Evolutionary conservation across 2,113 vertebrate species (phyloP), one percentile per base, ranked within the genome.

Genomic region (Orcinus orca): DNA sequence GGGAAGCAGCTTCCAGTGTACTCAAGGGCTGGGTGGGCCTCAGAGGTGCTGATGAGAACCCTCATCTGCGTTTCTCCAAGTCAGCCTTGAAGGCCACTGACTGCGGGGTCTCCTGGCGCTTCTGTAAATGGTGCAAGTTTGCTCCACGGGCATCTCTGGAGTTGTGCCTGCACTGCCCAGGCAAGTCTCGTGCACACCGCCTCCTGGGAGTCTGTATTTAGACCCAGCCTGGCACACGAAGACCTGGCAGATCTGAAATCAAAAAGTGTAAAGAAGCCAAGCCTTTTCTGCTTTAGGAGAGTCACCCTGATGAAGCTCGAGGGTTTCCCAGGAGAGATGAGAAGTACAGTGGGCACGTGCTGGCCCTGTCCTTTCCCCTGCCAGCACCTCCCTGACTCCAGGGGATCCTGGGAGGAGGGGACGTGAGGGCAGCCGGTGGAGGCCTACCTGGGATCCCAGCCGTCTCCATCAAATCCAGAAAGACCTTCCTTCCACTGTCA

Each of bases 171-270:
- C 50, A 6, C 5, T 17, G 15, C 50, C 50, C 50, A 53, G 53
- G 53, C 53, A 53, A 17, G 5, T 18, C 53, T 53, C 53, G 5
- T 53, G 53, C 15, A 53, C 53, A 18, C 53, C 53, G 6, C 53
- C 53, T 53, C 15, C 53, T 6, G 60, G 1, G 33, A 36, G 53
- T 18, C 33, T 17, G 53, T 8, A 1, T 5, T 10, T 18, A n/a
- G 29, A 4, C 36, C 44, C 36, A 4, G 8, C 6, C 4, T 0
- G 31, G 63, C 1, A 0, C 3, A 5, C 12, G 29, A 33, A n/a
- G 41, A 23, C 82, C 41, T 8, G 7, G 41, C 41, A 33, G 11
- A 8, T 33, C 82, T 29, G 79, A 3, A 17, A 36, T 70, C 20
- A 21, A 36, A 38, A 36, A 0, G 20, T 4, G 20, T 20, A n/a